Conservation (phyloP, 2,797 vertebrate species). For the Tragelaphus eurycerus region DNA sequence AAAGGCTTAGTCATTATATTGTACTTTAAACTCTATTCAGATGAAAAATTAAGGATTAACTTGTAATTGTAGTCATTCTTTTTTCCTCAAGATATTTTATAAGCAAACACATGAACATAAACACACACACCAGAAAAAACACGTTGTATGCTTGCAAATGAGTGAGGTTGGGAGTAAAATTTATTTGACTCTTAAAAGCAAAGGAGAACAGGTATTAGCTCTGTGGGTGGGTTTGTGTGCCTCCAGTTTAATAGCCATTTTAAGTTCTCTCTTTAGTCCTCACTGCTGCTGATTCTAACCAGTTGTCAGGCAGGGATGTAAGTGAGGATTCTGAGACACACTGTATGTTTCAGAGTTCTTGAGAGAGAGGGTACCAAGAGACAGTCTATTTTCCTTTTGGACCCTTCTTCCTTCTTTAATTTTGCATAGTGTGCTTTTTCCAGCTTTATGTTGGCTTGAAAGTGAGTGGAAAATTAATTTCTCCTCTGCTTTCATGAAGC, state of each 20-base stretch:
- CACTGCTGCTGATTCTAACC: background rate
- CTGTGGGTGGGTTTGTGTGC: fast-evolving
- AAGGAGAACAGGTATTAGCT: background rate
- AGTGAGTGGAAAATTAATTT: background rate
- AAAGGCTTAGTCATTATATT: background rate
- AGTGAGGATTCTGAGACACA: background rate
- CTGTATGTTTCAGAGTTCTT: background rate
- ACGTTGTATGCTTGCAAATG: background rate
- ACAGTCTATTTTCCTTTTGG: background rate
- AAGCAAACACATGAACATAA: background rate
- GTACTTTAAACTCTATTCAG: background rate
- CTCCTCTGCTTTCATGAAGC: background rate
- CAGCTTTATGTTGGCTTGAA: background rate
- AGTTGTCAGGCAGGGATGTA: background rate
- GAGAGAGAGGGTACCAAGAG: background rate
- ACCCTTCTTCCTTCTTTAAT: background rate
- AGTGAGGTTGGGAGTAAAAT: background rate
- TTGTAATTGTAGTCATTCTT: background rate
- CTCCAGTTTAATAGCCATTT: background rate
- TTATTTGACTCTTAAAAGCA: background rate
- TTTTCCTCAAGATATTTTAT: background rate
- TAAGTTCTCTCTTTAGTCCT: background rate
- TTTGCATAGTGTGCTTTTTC: background rate
- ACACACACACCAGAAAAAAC: background rate
- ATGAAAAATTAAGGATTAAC: background rate